phyloP scores from a whole-genome alignment of 2,113 vertebrate genomes.

The Carassius gibelio region DNA sequence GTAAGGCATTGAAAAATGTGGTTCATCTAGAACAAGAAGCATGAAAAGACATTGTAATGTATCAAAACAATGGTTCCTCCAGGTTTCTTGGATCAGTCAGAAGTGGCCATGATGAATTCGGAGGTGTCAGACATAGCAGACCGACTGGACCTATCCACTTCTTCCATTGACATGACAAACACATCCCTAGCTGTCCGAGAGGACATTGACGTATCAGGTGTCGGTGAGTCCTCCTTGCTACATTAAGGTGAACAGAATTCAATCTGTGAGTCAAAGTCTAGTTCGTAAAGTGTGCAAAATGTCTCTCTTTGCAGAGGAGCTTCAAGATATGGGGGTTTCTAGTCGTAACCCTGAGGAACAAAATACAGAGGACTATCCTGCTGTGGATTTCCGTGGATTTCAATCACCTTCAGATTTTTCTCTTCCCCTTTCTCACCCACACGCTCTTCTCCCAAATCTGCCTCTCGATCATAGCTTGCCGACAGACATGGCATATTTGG shows the following conservation, averaged over 20 bases:
- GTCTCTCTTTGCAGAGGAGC: constrained; percentile 62
- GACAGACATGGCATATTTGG: not conserved
- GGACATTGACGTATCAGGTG: constrained; percentile 71
- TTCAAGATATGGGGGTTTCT: constrained; percentile 59
- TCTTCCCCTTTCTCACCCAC: not conserved
- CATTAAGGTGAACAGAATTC: constrained; percentile 10
- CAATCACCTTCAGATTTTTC: not conserved
- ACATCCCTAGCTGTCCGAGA: constrained; percentile 63
- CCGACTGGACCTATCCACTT: constrained; percentile 72
- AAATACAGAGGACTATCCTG: constrained; percentile 41
- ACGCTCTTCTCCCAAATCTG: not conserved
- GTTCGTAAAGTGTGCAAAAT: not conserved
- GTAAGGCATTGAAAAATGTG: constrained; percentile 64
- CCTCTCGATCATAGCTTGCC: not conserved
- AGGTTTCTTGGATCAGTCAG: constrained; percentile 83
- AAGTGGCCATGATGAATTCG: constrained; percentile 63
- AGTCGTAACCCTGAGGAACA: constrained; percentile 50
- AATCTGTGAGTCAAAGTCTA: not conserved
- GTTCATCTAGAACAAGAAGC: not conserved
- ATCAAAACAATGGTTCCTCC: constrained; percentile 11
- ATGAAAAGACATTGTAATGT: not conserved
- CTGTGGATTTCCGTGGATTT: constrained; percentile 4
- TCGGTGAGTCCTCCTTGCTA: constrained; percentile 76
- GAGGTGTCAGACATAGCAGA: constrained; percentile 73
- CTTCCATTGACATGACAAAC: constrained; percentile 70